phyloP scores from a whole-genome alignment of 1,140 invertebrate genomes.

The Drosophila eugracilis region DNA sequence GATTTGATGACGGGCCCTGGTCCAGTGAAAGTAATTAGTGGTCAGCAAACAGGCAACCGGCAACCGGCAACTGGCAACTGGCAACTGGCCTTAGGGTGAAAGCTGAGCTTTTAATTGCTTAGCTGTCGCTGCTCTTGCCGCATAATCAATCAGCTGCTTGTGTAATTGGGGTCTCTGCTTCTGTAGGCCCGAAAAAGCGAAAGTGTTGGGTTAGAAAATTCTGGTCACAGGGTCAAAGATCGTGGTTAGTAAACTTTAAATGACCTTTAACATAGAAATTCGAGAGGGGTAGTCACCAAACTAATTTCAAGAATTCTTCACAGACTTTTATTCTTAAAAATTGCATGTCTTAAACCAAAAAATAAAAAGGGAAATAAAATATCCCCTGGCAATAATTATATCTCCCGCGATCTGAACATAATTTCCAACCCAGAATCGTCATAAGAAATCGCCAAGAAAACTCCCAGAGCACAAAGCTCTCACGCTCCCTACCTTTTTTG shows the following conservation, averaged over 20 bases:
- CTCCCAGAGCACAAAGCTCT: constrained; percentile 20
- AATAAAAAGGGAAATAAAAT: constrained; percentile 9
- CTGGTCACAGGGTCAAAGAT: constrained; percentile 14
- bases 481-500: constrained; percentile 35
- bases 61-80: constrained; percentile 1
- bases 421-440: constrained; percentile 11
- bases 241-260: background rate
- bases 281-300: background rate
- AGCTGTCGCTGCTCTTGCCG: constrained; percentile 27
- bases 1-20: constrained; percentile 58
- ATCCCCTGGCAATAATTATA: constrained; percentile 21
- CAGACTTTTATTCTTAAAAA: background rate
- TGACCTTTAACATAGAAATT: background rate
- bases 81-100: constrained; percentile 55
- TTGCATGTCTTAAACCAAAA: background rate
- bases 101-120: constrained; percentile 73
- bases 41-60: background rate
- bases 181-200: constrained; percentile 23
- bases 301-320: background rate
- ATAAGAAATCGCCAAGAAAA: constrained; percentile 1
- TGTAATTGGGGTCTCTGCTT: constrained; percentile 23
- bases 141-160: constrained; percentile 65
- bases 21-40: constrained; percentile 80
- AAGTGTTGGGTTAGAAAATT: constrained; percentile 48
- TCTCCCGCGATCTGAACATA: constrained; percentile 1